Conservation (phyloP, 2,113 vertebrate species). For the Dicaeum eximium region DNA sequence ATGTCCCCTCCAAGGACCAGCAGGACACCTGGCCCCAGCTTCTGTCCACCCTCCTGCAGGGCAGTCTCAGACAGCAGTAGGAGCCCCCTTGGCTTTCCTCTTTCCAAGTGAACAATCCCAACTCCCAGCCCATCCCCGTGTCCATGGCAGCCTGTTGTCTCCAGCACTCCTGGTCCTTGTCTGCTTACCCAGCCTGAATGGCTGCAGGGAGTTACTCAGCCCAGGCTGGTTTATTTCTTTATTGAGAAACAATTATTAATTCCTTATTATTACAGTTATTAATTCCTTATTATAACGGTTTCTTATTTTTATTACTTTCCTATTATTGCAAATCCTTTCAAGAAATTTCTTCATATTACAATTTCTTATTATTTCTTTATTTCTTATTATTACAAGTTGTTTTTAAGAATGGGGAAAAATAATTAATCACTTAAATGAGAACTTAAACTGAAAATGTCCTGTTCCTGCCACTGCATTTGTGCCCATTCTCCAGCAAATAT, state of each 20-base stretch:
- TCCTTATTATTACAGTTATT: neutral
- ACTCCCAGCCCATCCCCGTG: accelerated
- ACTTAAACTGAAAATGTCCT: neutral
- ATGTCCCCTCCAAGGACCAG: neutral
- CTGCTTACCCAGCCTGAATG: neutral
- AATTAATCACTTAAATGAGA: neutral
- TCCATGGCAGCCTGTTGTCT: neutral
- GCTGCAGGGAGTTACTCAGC: neutral
- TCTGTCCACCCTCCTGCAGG: neutral
- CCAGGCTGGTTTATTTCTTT: neutral
- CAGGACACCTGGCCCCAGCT: neutral
- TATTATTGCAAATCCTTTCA: neutral
- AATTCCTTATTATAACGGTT: neutral
- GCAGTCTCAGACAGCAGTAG: neutral
- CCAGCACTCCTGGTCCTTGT: neutral
- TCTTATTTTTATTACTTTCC: neutral
- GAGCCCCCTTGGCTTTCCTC: neutral
- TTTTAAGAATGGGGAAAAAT: neutral
- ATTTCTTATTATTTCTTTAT: neutral
- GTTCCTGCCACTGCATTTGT: neutral
- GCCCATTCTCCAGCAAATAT: neutral
- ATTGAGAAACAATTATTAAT: neutral
- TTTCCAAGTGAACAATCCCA: neutral
- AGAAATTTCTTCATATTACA: neutral
- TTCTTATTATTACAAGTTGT: neutral